Base-by-base conservation (phyloP, 2,888 invertebrate species). In the Mythimna impura region DNA sequence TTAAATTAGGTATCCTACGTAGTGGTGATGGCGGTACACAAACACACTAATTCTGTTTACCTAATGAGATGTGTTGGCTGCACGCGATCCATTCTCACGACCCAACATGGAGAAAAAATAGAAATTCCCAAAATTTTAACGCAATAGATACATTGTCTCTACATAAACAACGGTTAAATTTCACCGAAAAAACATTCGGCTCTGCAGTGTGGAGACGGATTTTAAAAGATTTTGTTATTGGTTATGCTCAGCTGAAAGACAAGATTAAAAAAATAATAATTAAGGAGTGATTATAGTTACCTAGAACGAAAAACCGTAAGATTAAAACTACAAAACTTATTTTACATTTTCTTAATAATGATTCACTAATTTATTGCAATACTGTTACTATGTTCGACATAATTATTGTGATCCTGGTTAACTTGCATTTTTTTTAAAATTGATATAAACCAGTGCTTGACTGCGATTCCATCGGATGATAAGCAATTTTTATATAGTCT, bases 101-200 rank as follows among this genome's bases (percentile, higher is more conserved):
- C 92, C 95, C 92, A 84, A 90, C 88, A 87, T 87, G 83, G 90
- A 84, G 86, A 89, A 94, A 94, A 74, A 93, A 93, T 90, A 89
- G 88, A 91, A 92, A 93, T 91, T 91, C 91, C 90, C 89, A 91
- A 91, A 92, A 91, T 91, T 92, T 93, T 89, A 92, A 94, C 93
- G 94, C 93, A 93, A 94, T 94, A 92, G 94, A 93, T 93, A 93
- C 94, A 94, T 94, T 94, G 94, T 94, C 92, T 93, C 92, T 91
- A 94, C 92, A 93, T 94, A 94, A 94, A 94, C 93, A 94, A 90
- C 91, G 91, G 92, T 93, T 92, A 89, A 92, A 93, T 93, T 93
- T 93, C 92, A 91, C 88, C 81, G 84, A 88, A 89, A 90, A 92
- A 91, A 90, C 86, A 87, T 70, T 77, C 78, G 69, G 87, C 73